Conservation (phyloP, 2,797 vertebrate genomes). For the Coendou prehensilis region DNA sequence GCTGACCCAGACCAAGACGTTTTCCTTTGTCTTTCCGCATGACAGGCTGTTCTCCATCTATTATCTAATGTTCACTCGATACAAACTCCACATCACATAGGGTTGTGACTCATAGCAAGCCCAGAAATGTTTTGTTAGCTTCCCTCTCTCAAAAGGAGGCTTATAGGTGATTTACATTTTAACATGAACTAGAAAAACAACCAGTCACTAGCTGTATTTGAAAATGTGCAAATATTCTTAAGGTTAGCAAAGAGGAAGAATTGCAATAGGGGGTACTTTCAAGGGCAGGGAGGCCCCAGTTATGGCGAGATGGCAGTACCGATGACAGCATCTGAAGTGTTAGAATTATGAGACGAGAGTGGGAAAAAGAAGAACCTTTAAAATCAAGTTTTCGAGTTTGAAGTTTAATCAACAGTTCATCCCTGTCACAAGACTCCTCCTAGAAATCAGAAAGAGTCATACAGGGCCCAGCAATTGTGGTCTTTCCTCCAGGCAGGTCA, state of each 20-base stretch:
- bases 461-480: too few species aligned
- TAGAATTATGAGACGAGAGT: neutral
- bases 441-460: neutral
- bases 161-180: neutral
- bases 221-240: neutral
- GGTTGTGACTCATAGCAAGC: neutral
- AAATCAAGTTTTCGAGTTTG: neutral
- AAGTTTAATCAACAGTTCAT: neutral
- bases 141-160: neutral
- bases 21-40: neutral
- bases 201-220: neutral
- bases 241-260: neutral
- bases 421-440: neutral
- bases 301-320: neutral
- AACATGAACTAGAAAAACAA: neutral
- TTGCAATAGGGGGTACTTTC: neutral
- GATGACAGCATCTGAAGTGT: neutral
- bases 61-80: constrained; percentile 8
- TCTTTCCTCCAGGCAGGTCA: neutral
- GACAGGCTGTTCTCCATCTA: too few species aligned
- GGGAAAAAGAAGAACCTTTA: neutral
- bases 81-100: neutral
- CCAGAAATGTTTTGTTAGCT: neutral
- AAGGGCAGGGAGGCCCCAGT: neutral
- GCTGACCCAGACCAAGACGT: neutral